Evolutionary conservation across 2,113 vertebrate genomes (phyloP), one percentile per base, ranked within the genome.

Genomic region (Astur gentilis): DNA sequence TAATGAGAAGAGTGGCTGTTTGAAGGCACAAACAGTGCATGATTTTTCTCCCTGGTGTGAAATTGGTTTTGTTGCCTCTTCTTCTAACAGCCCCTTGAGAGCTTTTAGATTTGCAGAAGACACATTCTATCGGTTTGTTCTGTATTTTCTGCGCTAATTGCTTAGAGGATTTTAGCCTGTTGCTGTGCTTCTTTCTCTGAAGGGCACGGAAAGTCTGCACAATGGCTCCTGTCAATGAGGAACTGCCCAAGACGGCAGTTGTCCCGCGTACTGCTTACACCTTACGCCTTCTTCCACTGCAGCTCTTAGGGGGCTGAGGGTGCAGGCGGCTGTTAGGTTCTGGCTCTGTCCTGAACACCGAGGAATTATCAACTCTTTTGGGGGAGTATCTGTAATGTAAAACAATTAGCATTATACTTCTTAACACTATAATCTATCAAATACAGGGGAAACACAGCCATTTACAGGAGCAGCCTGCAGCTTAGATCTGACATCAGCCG

Each of bases 161-260:
- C 60, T 49, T 34, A 25, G 27, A 82, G 75, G 14, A n/a, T 36
- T 91, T 86, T 50, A 50, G 18, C 20, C 40, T 3, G 0, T 36
- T 69, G n/a, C 25, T 27, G 18, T 22, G 31, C 29, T 7, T 25
- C 5, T 78, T 88, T 85, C 69, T 72, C 69, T 65, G 58, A 82
- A 64, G 16, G 17, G 31, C 42, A 49, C 27, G 60, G 60, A 31
- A 49, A 77, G 6, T 5, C 52, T 65, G 21, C 44, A 36, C 27
- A 32, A 29, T 15, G 13, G 34, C 38, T 27, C 32, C 19, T 34
- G 49, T 10, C 50, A 57, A 2, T 18, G 16, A 78, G 10, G 29
- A 69, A 45, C 61, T 36, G 44, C 31, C 38, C 0, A 0, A 57
- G 67, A 54, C 5, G 9, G 16, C 16, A 44, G n/a, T 9, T 1